phyloP scores from a whole-genome alignment of 1,140 invertebrate species.

The Adelges cooleyi region DNA sequence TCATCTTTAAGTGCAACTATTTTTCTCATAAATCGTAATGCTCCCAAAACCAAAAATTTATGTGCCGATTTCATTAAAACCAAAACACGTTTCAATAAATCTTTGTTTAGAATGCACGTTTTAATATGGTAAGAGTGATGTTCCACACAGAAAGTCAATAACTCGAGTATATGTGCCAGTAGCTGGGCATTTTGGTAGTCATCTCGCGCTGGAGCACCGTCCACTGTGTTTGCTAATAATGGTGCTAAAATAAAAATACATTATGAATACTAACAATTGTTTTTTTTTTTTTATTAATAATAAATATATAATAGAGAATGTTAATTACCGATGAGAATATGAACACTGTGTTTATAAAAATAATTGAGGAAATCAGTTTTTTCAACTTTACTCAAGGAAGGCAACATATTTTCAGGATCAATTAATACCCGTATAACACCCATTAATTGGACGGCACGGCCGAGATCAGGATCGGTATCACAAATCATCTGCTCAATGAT shows the following conservation, averaged over 20 bases:
- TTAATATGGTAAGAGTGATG: conserved; percentile 99
- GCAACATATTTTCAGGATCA: conserved; percentile 98
- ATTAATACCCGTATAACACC: conserved; percentile 84
- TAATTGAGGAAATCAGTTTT: conserved; percentile 97
- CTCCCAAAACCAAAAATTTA: conserved; percentile 84
- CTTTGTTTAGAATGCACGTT: conserved; percentile 94
- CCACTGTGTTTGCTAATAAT: conserved; percentile 76
- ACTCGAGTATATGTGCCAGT: conserved; percentile 83
- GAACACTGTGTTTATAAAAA: conserved; percentile 97
- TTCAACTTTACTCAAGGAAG: conserved; percentile 86
- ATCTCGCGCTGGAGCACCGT: conserved; percentile 76
- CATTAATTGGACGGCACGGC: conserved; percentile 90
- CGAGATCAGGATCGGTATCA: conserved; percentile 78
- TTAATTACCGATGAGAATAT: conserved; percentile 71
- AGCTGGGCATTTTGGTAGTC: conserved; percentile 94
- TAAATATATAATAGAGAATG: not conserved
- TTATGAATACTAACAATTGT: conserved; percentile 33
- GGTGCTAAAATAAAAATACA: conserved; percentile 51
- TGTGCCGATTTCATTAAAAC: conserved; percentile 96
- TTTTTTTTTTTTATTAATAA: not conserved
- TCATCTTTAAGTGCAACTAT: conserved; percentile 96
- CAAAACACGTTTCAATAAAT: conserved; percentile 84
- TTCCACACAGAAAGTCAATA: conserved; percentile 99
- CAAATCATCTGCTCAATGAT: conserved; percentile 93
- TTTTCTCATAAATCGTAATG: conserved; percentile 91